phyloP scores from a whole-genome alignment of 2,888 invertebrate genomes.

The Hypercompe scribonia region DNA sequence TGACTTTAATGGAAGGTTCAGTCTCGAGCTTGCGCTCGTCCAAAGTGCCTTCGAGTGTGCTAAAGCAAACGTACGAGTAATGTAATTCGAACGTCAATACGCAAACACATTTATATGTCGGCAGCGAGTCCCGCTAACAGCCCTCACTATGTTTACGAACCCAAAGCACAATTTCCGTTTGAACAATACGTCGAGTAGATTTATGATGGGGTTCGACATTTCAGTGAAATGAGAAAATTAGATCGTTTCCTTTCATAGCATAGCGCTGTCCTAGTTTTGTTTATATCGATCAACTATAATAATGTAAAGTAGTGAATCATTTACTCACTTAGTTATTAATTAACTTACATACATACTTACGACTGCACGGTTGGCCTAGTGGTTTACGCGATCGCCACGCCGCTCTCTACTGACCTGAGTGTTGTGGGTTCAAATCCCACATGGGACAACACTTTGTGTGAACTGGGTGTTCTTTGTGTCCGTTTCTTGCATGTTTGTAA shows the following conservation, averaged over 20 bases:
- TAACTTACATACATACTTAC: no score
- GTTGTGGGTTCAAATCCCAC: no score
- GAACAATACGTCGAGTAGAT: neutral
- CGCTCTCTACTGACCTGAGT: no score
- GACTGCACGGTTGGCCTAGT: no score
- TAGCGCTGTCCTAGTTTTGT: neutral
- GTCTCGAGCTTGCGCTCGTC: neutral
- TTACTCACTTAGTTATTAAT: neutral
- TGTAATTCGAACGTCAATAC: conserved; percentile 30
- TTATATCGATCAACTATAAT: neutral
- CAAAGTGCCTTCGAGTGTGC: conserved; percentile 24
- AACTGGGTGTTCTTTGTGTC: no score
- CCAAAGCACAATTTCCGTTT: conserved; percentile 2
- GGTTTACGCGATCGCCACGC: no score
- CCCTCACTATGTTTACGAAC: neutral
- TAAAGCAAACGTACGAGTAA: conserved; percentile 9
- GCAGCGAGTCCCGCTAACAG: neutral
- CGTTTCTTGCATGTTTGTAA: no score
- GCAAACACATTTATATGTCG: conserved; percentile 16
- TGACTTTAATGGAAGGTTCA: conserved; percentile 28
- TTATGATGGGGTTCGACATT: conserved; percentile 6
- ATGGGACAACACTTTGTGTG: no score
- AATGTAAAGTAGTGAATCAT: neutral
- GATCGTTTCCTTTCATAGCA: neutral
- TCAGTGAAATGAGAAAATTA: neutral